These are phyloP conservation scores for Orcinus orca DNA, from an alignment of 2,113 vertebrate genomes.

Conservation along the genomic window DNA sequence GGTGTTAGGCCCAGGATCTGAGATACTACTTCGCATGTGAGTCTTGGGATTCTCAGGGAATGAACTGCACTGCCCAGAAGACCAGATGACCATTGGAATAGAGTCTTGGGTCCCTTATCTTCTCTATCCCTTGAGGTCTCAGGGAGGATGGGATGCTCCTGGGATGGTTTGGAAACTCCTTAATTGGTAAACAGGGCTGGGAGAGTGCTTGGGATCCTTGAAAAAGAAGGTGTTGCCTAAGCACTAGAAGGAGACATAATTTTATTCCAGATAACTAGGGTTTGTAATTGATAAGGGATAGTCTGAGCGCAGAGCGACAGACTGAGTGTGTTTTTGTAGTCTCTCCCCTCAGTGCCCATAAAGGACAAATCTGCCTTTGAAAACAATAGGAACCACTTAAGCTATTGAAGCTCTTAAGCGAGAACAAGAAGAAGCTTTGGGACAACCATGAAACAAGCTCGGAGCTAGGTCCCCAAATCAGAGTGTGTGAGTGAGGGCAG, in stretches of 20 bases:
- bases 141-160: background rate
- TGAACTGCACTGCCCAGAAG: background rate
- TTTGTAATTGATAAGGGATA: background rate
- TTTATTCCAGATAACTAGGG: background rate
- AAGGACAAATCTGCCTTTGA: background rate
- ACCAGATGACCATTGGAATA: rapidly evolving
- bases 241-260: background rate
- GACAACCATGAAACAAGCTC: too few relatives aligned
- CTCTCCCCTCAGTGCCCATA: background rate
- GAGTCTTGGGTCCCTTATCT: too few relatives aligned
- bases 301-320: too few relatives aligned
- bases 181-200: background rate
- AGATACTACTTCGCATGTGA: background rate
- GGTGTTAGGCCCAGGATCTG: rapidly evolving
- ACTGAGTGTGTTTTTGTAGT: background rate
- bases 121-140: too few relatives aligned
- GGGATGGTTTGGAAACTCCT: background rate
- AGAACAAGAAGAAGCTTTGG: background rate
- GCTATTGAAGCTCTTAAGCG: background rate
- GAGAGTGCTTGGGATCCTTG: background rate
- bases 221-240: background rate
- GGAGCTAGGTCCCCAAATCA: background rate
- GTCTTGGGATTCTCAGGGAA: background rate
- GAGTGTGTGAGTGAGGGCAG: rapidly evolving
- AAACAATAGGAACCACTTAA: background rate